phyloP scores from a whole-genome alignment of 2,888 invertebrate species.

The Cephalotes varians region DNA sequence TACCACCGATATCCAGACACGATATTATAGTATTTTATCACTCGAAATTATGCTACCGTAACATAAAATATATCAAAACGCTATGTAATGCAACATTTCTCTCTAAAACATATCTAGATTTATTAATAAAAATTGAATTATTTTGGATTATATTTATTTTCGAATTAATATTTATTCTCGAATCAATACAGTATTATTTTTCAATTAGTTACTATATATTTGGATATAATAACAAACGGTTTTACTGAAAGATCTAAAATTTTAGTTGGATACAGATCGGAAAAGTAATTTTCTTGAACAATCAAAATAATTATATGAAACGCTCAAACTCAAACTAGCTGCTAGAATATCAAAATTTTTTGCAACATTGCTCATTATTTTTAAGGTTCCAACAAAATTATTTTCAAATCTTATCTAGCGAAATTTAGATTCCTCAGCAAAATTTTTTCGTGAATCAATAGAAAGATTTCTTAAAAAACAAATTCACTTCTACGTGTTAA shows the following conservation, averaged over 20 bases:
- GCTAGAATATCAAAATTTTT: no score
- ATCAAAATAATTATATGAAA: no score
- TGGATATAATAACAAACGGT: neutral
- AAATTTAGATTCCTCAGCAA: no score
- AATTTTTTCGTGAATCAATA: neutral
- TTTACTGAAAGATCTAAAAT: no score
- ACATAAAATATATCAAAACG: neutral
- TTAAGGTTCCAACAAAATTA: no score
- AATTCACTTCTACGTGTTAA: neutral
- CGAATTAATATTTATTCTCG: neutral
- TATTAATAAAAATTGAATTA: neutral
- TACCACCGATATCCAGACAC: constrained; percentile 63
- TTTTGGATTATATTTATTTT: neutral
- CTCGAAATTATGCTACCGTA: neutral
- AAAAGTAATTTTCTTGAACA: no score
- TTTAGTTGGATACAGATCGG: no score
- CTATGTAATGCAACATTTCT: neutral
- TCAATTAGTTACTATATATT: neutral
- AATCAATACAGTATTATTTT: neutral
- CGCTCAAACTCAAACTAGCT: no score
- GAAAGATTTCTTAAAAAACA: neutral
- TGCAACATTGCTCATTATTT: no score
- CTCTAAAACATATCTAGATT: neutral
- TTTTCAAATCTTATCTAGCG: no score
- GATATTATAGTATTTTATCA: neutral